Evolutionary conservation across 2,113 vertebrate species (phyloP), one percentile per base, ranked within the genome.

Genomic region (Oreocharis arfaki): DNA sequence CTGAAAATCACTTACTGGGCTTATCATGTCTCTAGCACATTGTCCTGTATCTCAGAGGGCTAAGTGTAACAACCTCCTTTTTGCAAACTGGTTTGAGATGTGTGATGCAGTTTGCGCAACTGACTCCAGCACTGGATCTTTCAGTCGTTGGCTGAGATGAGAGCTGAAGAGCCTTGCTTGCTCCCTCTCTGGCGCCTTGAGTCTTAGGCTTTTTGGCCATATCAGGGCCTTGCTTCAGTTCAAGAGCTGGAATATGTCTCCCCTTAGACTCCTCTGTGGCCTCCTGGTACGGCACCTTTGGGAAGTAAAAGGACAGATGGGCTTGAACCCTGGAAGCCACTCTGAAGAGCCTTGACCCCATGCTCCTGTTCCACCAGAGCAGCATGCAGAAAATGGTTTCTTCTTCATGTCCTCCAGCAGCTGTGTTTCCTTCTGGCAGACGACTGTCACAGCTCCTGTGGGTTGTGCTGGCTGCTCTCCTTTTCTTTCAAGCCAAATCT

Each of bases 1-100:
- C 79, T 92, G 30, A 93, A 86, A 93, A 67, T 93, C 64, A 49
- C 53, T 87, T 87, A 85, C 30, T 61, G 55, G 55, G 28, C 64
- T 55, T 77, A 53, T 13, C 11, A 2, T 52, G 39, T 67, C 12
- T 87, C 81, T 84, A 55, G 32, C 52, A 78, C 5, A 21, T 61
- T 93, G 75, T 89, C 52, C 60, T 42, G 1, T 65, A 50, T 90
- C 90, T 90, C 37, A 63, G 50, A 77, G 27, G 37, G 32, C 71
- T 90, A 70, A 94, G 46, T 3, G 2, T 65, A 69, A 41, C 39
- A 56, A 15, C 21, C 26, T 86, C 15, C 6, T 64, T 76, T 64
- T n/a, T 90, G 59, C 63, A 63, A 8, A 30, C 35, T 50, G n/a
- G 9, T 73, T 68, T 56, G 75, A 57, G 75, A 17, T 60, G 19